Base-by-base conservation (phyloP, 2,113 vertebrate genomes). In the Gobio gobio region DNA sequence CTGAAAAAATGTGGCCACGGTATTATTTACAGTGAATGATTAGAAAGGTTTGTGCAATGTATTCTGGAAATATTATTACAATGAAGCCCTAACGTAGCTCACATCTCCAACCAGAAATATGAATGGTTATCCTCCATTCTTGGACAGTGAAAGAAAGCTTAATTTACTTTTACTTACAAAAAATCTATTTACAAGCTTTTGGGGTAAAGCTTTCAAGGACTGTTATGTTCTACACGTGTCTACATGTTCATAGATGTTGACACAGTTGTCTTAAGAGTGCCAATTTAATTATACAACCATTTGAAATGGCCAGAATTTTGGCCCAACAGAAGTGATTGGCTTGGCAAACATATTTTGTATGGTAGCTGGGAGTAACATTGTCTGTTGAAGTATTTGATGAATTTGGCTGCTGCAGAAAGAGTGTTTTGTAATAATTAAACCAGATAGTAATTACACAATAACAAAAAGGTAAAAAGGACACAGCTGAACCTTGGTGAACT, bases 221-320 rank as follows among this genome's bases (percentile, higher is more conserved):
- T 43, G 51, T 59, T 13, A 16, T 47, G 16, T 54, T 63, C 79
- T 40, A 1, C 14, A 70, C 2, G 7, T 70, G 33, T 70, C 66
- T 40, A 2, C 18, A 16, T 14, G 13, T 58, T 45, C 7, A 82
- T 56, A 56, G 18, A 18, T 54, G 51, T 68, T 76, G 78, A n/a
- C n/a, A n/a, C n/a, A n/a, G n/a, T n/a, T 24, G 22, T 51, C 43
- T 58, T 33, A 64, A 51, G 36, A 58, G 22, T 29, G 66, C 36
- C 78, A 81, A 61, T 86, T 66, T 58, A 68, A 82, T 83, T 70
- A 70, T n/a, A 36, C 8, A 82, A 33, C 59, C 36, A 82, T 66
- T 82, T 33, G 8, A 56, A 64, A 76, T 66, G 33, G 47, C 49
- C 16, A 47, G 12, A 45, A 61, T 47, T 12, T 66, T 82, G 56